These are phyloP conservation scores for Zapornia atra DNA, from an alignment of 2,113 vertebrate genomes.

Conservation along the genomic window DNA sequence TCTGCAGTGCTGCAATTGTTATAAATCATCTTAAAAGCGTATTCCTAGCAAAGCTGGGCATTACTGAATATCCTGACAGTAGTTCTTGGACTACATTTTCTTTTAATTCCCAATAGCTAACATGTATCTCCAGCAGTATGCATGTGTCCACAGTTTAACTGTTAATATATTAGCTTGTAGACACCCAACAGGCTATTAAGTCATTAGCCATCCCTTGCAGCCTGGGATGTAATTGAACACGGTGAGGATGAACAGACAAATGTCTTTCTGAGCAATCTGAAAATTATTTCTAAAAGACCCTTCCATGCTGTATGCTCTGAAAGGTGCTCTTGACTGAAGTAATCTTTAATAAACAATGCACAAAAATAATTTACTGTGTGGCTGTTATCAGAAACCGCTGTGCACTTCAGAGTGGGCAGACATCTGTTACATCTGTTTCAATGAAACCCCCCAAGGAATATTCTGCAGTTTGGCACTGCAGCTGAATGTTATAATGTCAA, in stretches of 20 bases:
- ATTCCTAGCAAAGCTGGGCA: background rate
- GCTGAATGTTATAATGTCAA: conserved; percentile 65
- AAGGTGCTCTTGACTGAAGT: background rate
- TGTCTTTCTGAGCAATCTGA: background rate
- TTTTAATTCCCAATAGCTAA: background rate
- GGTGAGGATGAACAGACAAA: background rate
- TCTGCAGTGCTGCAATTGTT: background rate
- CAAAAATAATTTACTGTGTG: background rate
- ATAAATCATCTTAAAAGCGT: background rate
- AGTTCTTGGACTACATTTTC: background rate
- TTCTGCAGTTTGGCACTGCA: conserved; percentile 19
- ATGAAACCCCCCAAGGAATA: conserved; percentile 33
- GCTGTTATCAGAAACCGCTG: background rate
- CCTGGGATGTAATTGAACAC: background rate
- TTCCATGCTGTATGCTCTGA: background rate
- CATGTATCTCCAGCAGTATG: background rate
- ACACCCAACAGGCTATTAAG: background rate
- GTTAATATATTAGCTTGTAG: background rate
- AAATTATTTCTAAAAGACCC: background rate
- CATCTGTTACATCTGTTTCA: conserved; percentile 66
- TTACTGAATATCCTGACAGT: background rate
- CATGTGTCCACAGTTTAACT: background rate
- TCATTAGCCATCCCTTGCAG: background rate
- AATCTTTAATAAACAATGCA: background rate
- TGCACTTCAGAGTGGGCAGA: conserved; percentile 17